phyloP scores from a whole-genome alignment of 2,113 vertebrate genomes.

The Oophaga pumilio region DNA sequence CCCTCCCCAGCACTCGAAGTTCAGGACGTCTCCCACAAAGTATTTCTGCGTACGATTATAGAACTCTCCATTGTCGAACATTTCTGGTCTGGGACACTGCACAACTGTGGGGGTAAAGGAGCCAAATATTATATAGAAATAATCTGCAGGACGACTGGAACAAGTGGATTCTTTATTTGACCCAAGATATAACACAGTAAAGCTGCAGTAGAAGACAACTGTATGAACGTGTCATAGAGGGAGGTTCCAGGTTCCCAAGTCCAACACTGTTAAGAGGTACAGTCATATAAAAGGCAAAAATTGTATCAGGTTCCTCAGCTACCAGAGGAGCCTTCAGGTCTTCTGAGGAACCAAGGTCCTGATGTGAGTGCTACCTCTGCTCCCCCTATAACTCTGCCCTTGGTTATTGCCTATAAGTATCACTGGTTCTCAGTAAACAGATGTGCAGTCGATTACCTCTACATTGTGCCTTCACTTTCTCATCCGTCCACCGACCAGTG shows the following conservation, averaged over 20 bases:
- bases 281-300: too few species aligned
- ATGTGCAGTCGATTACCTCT: not conserved
- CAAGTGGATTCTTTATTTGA: not conserved
- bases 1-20: constrained; percentile 53
- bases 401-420: not conserved
- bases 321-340: too few species aligned
- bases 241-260: too few species aligned
- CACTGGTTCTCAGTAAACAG: not conserved
- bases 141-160: not conserved
- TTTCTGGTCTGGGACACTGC: constrained; percentile 26
- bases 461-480: constrained; percentile 31
- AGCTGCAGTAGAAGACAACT: not conserved
- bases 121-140: not conserved
- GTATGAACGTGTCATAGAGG: too few species aligned
- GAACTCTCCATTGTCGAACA: constrained; percentile 53
- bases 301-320: too few species aligned
- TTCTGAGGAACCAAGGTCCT: too few species aligned
- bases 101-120: not conserved
- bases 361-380: not conserved
- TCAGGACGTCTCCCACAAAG: constrained; percentile 28
- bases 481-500: constrained; percentile 57
- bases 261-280: too few species aligned
- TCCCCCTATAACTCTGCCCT: not conserved
- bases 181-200: too few species aligned
- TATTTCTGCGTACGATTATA: constrained; percentile 13